Evolutionary conservation across 2,797 vertebrate species (phyloP).

Genomic region (Allobates femoralis): DNA sequence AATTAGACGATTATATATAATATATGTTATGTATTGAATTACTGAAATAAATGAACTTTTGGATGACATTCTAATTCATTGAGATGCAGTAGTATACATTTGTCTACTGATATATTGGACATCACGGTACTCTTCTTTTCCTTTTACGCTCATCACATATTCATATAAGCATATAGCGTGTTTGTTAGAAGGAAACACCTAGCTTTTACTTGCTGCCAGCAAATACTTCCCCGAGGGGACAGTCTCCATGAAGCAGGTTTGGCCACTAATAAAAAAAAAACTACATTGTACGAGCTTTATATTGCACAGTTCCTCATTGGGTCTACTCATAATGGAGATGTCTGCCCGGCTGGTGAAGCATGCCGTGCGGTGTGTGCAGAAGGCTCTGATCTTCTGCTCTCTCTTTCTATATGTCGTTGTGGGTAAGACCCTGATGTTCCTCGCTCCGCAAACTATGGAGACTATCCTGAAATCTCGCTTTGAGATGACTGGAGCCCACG

Average conservation of each 20-base stretch:
- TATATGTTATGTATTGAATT: too few relatives aligned
- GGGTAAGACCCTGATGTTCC: conserved; percentile 69
- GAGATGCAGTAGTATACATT: neutral
- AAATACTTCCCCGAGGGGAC: conserved; percentile 52
- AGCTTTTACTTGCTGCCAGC: conserved; percentile 32
- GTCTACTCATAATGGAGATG: conserved; percentile 1
- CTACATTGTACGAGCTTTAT: neutral
- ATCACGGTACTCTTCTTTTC: neutral
- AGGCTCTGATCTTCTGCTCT: conserved; percentile 39
- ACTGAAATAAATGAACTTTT: too few relatives aligned
- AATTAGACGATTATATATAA: too few relatives aligned
- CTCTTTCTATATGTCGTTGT: conserved; percentile 57
- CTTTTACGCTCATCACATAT: conserved; percentile 14
- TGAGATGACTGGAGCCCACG: conserved; percentile 76
- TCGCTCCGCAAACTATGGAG: conserved; percentile 79
- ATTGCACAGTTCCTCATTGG: neutral
- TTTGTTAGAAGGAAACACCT: conserved; percentile 44
- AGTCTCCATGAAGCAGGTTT: conserved; percentile 36
- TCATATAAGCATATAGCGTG: conserved; percentile 8
- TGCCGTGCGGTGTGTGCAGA: conserved; percentile 23
- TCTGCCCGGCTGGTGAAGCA: conserved; percentile 12
- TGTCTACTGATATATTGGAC: neutral
- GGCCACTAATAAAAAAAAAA: conserved; percentile 40
- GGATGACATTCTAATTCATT: too few relatives aligned
- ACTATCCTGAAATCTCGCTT: conserved; percentile 76